Evolutionary conservation across 2,888 invertebrate genomes (phyloP), one percentile per base, ranked within the genome.

Genomic region (Dione vanillae): DNA sequence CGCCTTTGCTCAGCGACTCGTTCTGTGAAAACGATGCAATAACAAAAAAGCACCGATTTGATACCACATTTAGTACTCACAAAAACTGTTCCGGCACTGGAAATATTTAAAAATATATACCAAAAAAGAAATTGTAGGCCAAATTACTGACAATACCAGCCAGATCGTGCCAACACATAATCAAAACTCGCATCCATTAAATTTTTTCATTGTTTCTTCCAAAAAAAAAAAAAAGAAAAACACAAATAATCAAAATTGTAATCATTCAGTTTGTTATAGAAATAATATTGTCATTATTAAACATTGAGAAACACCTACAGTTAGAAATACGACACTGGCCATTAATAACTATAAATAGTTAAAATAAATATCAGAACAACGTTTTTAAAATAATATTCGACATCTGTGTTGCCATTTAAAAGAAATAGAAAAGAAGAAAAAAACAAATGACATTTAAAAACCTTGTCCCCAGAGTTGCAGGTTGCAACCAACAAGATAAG

Each of bases 311-410:
- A 67, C 35, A 67, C 56, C 67, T 70, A 70, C 62, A 70, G 67
- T 70, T 62, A 56, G 56, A 67, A 66, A 61, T 59, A 69, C 67
- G 65, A 72, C 73, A 76, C 76, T 76, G 76, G 76, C 76, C 76
- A 52, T 75, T 62, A n/a, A 67, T 70, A 72, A 65, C 64, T 70
- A 74, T 69, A 71, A 69, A 71, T 72, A 75, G 51, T 65, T 58
- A 72, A n/a, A 69, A 66, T 75, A 71, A 71, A 75, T 68, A 74
- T 47, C 69, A 67, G 75, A 74, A 74, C 71, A 70, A 64, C 49
- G 49, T 70, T 67, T 67, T 61, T 41, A 67, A 67, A 67, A 70
- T 59, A 69, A 65, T 65, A 64, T 61, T 59, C 51, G 58, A 52
- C 16, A 65, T 65, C 16, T 67, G 27, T 49, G 58, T 37, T 54